Evolutionary conservation across 2,113 vertebrate species (phyloP), one percentile per base, ranked within the genome.

Genomic region (Cyprichromis sp.): DNA sequence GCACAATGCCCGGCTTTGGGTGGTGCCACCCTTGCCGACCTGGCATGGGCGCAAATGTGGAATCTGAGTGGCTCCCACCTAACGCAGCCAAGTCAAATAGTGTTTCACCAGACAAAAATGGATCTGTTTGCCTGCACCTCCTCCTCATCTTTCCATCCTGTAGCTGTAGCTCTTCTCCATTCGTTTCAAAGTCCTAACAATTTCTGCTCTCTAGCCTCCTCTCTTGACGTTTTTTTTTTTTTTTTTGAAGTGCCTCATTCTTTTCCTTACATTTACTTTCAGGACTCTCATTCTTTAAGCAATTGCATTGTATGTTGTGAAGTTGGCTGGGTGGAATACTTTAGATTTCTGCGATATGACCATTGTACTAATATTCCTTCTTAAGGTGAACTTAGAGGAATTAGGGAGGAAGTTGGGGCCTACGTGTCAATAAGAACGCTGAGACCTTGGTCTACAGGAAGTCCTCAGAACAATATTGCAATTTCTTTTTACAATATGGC

Each of bases 321-420:
- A 86, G 84, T 81, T 66, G 80, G 82, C 79, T 86, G 91, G 93
- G 92, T 91, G 88, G 90, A 92, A 91, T 93, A 83, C 81, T 90
- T 80, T 9, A 92, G 92, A 95, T 95, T 86, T 38, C 11, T 52
- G 45, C 4, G 94, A 96, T 95, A 93, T 66, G 86, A 29, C 92
- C 93, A 95, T 95, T 95, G 95, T 96, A 8, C 84, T 73, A 31
- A 83, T 93, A 84, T 83, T 92, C 88, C 61, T 86, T 83, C 5
- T 81, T 86, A 83, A 86, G 87, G 68, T 86, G 81, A 84, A 50
- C 83, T 34, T 55, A 3, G 42, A 89, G 82, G 73, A 90, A 87
- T 92, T 71, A 29, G 26, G 73, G 86, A 84, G 93, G 93, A 94
- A 92, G 91, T 88, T 36, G 63, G 81, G 76, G 93, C 84, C 92